Evolutionary conservation across 2,113 vertebrate species (phyloP), one percentile per base, ranked within the genome.

Genomic region (Myrmophylax atrothorax): DNA sequence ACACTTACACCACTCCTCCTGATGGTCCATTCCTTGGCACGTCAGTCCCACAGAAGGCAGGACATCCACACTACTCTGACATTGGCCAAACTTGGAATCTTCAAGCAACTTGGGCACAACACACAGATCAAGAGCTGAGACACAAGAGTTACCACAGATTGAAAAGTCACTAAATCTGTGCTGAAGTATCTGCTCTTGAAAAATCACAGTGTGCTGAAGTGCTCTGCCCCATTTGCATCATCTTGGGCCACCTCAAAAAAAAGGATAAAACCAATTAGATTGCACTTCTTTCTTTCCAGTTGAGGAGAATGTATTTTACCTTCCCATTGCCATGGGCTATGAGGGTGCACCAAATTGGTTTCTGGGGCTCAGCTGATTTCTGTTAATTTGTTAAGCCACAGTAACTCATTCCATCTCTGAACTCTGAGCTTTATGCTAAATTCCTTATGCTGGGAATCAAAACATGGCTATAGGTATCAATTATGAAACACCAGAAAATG

Each of bases 311-410:
- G 1, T 44, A 37, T 87, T 91, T 93, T 33, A 91, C 81, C 78
- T 93, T 72, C 19, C 44, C 11, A 0, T 12, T 40, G 26, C 90
- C 74, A 38, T 78, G 40, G 84, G 87, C 87, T n/a, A 31, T 8
- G 53, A 93, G 49, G 44, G 25, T 44, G 18, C 66, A 60, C 44
- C 82, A 85, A 14, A 73, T 5, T 76, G 62, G 24, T 87, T 95
- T 64, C 78, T 75, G 74, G 69, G 93, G 78, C 60, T 93, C 78
- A 68, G 37, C n/a, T 91, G 84, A 82, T 37, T 37, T 4, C 84
- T 94, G 66, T 49, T 82, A 40, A 91, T 95, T 83, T 79, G 14
- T 85, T 92, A 87, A 72, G 62, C 35, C 78, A 59, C 87, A 60
- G 44, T 52, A 40, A 75, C 29, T 93, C 87, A 37, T 38, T 67